Evolutionary conservation across 2,797 vertebrate species (phyloP), one percentile per base, ranked within the genome.

Genomic region (Ambastaia sidthimunki): DNA sequence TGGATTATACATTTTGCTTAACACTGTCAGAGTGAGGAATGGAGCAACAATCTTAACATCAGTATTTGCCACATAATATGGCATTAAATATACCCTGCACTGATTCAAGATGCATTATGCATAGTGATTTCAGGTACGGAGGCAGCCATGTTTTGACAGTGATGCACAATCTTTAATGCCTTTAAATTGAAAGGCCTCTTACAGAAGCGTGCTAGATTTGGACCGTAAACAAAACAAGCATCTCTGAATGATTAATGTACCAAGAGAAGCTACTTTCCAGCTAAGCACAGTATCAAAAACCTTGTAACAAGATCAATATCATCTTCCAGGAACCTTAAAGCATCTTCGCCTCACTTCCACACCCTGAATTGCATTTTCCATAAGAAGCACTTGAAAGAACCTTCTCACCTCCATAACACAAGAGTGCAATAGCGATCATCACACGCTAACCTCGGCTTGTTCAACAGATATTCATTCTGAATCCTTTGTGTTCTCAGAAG

Each of bases 381-480:
- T 28, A 19, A 16, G 57, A 57, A 12, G 21, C 13, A 68, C 34
- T 67, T 19, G 48, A 76, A 18, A 47, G 65, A 59, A n/a, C 31
- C 52, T 47, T 23, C 48, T 48, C 18, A 18, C 1, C 54, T 59
- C 52, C n/a, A 11, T 7, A 59, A 57, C 4, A 18, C 54, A 5
- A 4, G 16, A 12, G 18, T 4, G 65, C 21, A 0, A 74, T 55
- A 62, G 78, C 71, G 85, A 68, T 77, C 41, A 18, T 15, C 83
- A 87, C 89, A 67, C 65, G 81, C 77, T 71, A 81, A 82, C 79
- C 86, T 78, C 34, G 48, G 88, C 90, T 86, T 90, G 81, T 86
- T 91, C 90, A 83, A 86, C 89, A 83, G 82, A 89, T 92, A 91
- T 94, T 92, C 88, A 93, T 94, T 93, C 76, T 69, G 82, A 89